A percentile compares a stretch with the other conserved stretches of the same genome.
These are phyloP conservation scores for Puma concolor DNA, from an alignment of 2,113 vertebrate genomes.

Conservation along the genomic window DNA sequence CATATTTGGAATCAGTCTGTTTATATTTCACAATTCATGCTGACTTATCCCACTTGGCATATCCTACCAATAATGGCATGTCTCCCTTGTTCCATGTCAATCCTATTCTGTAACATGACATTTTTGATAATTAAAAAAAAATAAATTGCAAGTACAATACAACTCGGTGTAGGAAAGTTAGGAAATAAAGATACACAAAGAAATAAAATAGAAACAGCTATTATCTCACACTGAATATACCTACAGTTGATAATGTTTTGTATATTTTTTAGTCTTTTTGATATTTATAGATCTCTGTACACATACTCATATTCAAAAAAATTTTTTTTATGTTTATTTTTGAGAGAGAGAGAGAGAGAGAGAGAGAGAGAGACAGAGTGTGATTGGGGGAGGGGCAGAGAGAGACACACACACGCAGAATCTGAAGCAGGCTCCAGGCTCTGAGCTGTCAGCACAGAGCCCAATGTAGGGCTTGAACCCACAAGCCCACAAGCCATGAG, in stretches of 20 bases:
- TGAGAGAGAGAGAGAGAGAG: too few relatives aligned
- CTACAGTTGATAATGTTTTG: background rate
- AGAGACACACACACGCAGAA: too few relatives aligned
- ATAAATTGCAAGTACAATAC: background rate
- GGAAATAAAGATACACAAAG: background rate
- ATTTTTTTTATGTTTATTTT: too few relatives aligned
- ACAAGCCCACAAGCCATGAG: too few relatives aligned
- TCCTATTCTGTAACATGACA: background rate
- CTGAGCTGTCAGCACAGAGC: too few relatives aligned
- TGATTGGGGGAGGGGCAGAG: too few relatives aligned
- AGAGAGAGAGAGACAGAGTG: too few relatives aligned
- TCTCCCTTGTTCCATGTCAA: background rate
- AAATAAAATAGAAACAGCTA: background rate
- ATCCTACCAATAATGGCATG: background rate
- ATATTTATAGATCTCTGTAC: background rate
- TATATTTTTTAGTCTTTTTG: background rate
- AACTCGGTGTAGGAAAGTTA: background rate
- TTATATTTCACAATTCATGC: background rate
- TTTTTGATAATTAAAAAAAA: background rate
- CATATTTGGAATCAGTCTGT: background rate
- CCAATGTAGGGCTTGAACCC: too few relatives aligned
- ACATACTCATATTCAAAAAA: background rate
- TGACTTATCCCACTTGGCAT: background rate
- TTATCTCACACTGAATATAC: background rate
- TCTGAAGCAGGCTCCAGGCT: too few relatives aligned